A percentile compares a stretch with the other conserved stretches of the same genome.
phyloP scores from a whole-genome alignment of 2,113 vertebrate genomes.

The Daboia siamensis region DNA sequence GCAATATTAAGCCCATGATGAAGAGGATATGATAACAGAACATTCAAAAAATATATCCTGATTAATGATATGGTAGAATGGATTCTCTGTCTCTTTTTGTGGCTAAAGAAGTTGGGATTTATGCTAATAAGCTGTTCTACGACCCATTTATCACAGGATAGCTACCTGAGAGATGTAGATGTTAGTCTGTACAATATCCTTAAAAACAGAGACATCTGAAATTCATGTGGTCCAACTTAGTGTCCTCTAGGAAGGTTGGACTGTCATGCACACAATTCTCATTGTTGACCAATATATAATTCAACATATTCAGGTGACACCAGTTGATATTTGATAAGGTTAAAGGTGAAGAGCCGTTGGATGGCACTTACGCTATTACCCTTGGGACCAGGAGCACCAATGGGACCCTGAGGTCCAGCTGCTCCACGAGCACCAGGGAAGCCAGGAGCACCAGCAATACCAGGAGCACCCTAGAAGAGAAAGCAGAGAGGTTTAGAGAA shows the following conservation, averaged over 20 bases:
- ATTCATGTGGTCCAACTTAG: not conserved
- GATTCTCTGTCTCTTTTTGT: not conserved
- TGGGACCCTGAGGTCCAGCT: constrained; percentile 83
- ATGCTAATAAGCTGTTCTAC: not conserved
- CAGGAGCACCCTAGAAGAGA: constrained; percentile 81
- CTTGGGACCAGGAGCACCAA: constrained; percentile 88
- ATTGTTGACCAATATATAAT: not conserved
- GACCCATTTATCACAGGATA: not conserved
- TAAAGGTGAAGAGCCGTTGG: rapidly evolving
- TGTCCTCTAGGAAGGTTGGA: not conserved
- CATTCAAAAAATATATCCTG: not conserved
- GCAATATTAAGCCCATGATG: not conserved
- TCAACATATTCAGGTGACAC: not conserved
- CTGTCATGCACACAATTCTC: not conserved
- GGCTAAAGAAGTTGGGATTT: not conserved
- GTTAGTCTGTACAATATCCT: not conserved
- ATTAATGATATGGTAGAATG: not conserved
- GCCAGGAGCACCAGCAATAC: constrained; percentile 93
- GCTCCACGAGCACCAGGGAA: constrained; percentile 93
- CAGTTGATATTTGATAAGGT: not conserved
- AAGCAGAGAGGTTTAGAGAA: constrained; percentile 33
- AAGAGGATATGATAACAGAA: not conserved
- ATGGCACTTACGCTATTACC: constrained; percentile 86
- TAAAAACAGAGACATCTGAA: rapidly evolving
- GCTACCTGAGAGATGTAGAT: not conserved